phyloP scores from a whole-genome alignment of 2,797 vertebrate species.

The Lophius americanus region DNA sequence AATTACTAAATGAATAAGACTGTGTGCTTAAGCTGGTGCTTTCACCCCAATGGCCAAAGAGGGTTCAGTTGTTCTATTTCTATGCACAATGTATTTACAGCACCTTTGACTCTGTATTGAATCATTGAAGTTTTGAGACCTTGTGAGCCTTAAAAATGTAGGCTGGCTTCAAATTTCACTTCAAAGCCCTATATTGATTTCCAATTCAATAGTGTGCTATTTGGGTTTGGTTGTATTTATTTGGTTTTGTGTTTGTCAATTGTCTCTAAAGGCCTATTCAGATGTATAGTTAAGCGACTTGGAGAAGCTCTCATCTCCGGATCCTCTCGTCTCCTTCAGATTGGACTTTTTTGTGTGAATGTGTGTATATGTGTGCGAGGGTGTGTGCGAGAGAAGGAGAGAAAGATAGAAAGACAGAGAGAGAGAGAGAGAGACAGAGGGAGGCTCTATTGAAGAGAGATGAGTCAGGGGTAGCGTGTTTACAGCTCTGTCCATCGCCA shows the following conservation, averaged over 20 bases:
- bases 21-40: too few species aligned
- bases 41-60: too few species aligned
- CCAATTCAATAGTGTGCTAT: neutral
- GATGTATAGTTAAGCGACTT: conserved; percentile 60
- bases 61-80: too few species aligned
- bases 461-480: conserved; percentile 80
- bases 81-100: too few species aligned
- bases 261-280: conserved; percentile 50
- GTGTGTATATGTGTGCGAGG: conserved; percentile 16
- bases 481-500: conserved; percentile 74
- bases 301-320: conserved; percentile 73
- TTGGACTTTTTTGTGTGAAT: conserved; percentile 59
- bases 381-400: neutral
- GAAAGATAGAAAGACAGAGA: neutral
- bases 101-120: too few species aligned
- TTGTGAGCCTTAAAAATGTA: too few species aligned
- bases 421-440: conserved; percentile 13
- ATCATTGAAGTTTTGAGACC: too few species aligned
- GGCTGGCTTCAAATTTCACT: too few species aligned
- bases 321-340: conserved; percentile 71
- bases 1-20: too few species aligned
- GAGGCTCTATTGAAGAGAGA: conserved; percentile 69
- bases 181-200: conserved; percentile 4
- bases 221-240: conserved; percentile 27
- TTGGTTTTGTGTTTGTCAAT: conserved; percentile 36